These are phyloP conservation scores for Pygmarrhopalites habei DNA, from an alignment of 1,140 invertebrate species.

Conservation along the genomic window DNA sequence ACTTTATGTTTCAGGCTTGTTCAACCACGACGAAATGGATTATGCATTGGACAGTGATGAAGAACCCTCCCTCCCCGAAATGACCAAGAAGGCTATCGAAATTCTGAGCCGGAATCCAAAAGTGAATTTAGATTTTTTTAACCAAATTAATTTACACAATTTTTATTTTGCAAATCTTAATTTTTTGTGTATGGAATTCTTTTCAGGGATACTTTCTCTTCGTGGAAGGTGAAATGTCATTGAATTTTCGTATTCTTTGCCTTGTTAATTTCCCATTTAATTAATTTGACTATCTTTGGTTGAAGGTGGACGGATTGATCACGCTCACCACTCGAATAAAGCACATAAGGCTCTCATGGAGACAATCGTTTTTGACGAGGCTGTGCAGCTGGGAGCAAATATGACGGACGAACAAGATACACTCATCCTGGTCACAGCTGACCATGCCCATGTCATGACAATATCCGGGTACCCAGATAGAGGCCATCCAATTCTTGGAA, in stretches of 20 bases:
- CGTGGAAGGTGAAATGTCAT: slow-evolving; percentile 86
- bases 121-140: no score
- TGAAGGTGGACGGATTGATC: slow-evolving; percentile 71
- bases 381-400: slow-evolving; percentile 58
- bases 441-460: slow-evolving; percentile 73
- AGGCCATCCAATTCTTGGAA: slow-evolving; percentile 16
- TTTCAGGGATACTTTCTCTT: slow-evolving; percentile 81
- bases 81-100: slow-evolving; percentile 70
- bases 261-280: no score
- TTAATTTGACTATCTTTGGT: no score
- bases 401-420: slow-evolving; percentile 64
- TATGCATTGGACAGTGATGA: slow-evolving; percentile 40
- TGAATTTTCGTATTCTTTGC: no score
- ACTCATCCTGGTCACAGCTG: slow-evolving; percentile 68
- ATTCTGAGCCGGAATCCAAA: slow-evolving; percentile 66
- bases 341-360: slow-evolving; percentile 69
- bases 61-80: slow-evolving; percentile 67
- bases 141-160: no score
- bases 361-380: slow-evolving; percentile 65
- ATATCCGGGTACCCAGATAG: slow-evolving; percentile 53
- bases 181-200: no score
- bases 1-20: no score
- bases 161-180: no score
- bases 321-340: slow-evolving; percentile 74
- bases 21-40: slow-evolving; percentile 28